Conservation (phyloP, 2,797 vertebrate species). For the Micromesistius poutassou region DNA sequence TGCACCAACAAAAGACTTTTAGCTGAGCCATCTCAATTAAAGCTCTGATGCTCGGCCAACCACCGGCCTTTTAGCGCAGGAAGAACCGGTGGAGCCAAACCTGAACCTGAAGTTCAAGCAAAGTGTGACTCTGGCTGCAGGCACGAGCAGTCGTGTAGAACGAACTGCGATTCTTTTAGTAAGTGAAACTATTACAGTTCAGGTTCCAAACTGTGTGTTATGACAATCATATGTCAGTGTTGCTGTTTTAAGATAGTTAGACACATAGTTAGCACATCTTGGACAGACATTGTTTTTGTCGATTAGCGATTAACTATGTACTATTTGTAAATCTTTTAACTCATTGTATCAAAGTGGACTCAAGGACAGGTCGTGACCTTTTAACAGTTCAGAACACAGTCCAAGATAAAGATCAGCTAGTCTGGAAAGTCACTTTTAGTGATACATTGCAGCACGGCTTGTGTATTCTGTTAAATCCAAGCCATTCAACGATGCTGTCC, state of each 20-base stretch:
- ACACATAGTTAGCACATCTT: too few species aligned
- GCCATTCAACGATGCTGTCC: conserved; percentile 20
- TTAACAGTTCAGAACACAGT: neutral
- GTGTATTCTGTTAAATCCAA: neutral
- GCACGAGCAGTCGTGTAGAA: too few species aligned
- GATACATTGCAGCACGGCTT: neutral
- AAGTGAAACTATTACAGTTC: too few species aligned
- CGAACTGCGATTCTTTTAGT: too few species aligned
- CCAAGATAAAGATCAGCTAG: neutral
- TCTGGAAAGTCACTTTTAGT: conserved; percentile 9
- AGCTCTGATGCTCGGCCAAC: conserved; percentile 38
- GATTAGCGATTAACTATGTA: neutral
- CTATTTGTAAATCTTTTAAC: too few species aligned
- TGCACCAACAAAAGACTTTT: conserved; percentile 35
- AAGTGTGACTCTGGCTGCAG: neutral
- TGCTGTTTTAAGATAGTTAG: neutral
- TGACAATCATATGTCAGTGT: neutral
- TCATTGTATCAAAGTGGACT: neutral
- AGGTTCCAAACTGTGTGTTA: too few species aligned
- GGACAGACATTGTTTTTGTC: neutral
- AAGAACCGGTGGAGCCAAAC: conserved; percentile 16
- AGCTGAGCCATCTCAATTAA: conserved; percentile 53
- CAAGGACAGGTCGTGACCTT: neutral
- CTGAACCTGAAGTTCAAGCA: conserved; percentile 13
- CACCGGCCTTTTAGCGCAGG: conserved; percentile 41